phyloP scores from a whole-genome alignment of 2,113 vertebrate genomes.

The Dendrocopos noguchii region DNA sequence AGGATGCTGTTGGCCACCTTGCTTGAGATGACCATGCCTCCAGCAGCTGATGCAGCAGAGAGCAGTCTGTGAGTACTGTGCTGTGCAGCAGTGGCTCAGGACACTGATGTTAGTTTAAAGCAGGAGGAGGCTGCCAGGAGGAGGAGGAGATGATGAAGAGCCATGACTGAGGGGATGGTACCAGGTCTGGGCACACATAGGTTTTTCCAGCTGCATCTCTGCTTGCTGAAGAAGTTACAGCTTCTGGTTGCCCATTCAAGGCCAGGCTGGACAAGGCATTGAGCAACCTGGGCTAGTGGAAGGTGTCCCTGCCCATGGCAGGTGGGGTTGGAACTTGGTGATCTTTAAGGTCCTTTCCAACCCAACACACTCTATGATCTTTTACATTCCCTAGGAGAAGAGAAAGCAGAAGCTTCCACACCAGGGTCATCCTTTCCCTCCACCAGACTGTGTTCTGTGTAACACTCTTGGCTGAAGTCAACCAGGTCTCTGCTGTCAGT shows the following conservation, averaged over 20 bases:
- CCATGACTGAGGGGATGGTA: no score
- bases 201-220: no score
- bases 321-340: neutral
- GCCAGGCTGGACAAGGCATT: neutral
- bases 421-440: neutral
- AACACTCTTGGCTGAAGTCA: neutral
- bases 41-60: no score
- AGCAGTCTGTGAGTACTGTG: no score
- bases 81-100: no score
- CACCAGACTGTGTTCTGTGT: neutral
- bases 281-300: neutral
- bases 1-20: no score
- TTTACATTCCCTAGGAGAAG: neutral
- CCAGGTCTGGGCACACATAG: no score
- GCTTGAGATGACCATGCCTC: no score
- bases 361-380: neutral
- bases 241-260: neutral
- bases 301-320: neutral
- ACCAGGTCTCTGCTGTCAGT: neutral
- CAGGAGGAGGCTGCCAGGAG: no score
- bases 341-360: neutral
- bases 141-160: no score
- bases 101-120: no score
- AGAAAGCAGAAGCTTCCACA: neutral
- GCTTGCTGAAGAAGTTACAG: no score